Percentiles rank a stretch among this genome's conserved stretches.
Evolutionary conservation across 1,140 invertebrate species (phyloP).

Genomic region (Drosophila nigromelanica): DNA sequence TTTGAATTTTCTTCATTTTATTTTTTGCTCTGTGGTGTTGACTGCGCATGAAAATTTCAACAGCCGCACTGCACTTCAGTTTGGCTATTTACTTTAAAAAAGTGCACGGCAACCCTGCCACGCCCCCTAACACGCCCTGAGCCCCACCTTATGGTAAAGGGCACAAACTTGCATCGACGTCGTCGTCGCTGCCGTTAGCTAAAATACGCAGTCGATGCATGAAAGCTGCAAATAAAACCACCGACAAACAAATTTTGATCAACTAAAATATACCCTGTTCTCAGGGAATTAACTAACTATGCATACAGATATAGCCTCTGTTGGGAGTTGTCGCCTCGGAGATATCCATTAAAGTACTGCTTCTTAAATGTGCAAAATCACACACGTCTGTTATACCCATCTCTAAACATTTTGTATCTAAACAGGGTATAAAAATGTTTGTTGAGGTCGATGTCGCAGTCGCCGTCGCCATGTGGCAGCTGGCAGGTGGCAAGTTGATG

Average conservation of each 20-base stretch:
- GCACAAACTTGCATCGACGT: not conserved
- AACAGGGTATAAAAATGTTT: slow-evolving; percentile 46
- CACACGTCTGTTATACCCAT: not conserved
- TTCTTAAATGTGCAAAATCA: too few species aligned
- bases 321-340: not conserved
- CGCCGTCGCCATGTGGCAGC: slow-evolving; percentile 35
- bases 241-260: not conserved
- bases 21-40: slow-evolving; percentile 7
- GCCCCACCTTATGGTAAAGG: slow-evolving; percentile 15
- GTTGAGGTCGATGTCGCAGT: slow-evolving; percentile 45
- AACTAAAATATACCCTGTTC: not conserved
- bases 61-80: slow-evolving; percentile 50
- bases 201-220: slow-evolving; percentile 77
- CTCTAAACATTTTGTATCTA: not conserved
- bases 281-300: too few species aligned
- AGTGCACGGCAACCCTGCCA: not conserved
- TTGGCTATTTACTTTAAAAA: slow-evolving; percentile 61
- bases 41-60: slow-evolving; percentile 56
- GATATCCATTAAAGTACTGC: too few species aligned
- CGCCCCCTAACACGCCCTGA: not conserved
- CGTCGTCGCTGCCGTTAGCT: slow-evolving; percentile 51
- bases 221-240: slow-evolving; percentile 73
- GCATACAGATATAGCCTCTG: too few species aligned
- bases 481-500: slow-evolving; percentile 36
- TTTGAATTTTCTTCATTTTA: slow-evolving; percentile 13